phyloP scores from a whole-genome alignment of 2,888 invertebrate genomes.

The Sarcophaga subvicina region DNA sequence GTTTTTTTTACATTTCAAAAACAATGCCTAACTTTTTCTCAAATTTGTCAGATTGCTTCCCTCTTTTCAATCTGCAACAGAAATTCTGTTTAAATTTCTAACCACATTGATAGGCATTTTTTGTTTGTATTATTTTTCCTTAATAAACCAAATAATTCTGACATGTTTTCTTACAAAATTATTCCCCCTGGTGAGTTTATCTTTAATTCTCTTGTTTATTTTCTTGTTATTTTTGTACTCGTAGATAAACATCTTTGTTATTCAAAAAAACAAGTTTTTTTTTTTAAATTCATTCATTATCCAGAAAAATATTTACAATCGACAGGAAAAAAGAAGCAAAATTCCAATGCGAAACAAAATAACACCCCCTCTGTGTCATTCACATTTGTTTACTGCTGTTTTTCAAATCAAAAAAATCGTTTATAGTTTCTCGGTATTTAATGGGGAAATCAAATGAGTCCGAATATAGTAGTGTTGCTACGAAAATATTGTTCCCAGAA shows the following conservation, averaged over 20 bases:
- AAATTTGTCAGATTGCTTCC: too few relatives aligned
- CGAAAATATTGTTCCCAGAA: constrained; percentile 10
- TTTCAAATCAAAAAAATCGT: too few relatives aligned
- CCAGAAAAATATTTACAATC: constrained; percentile 28
- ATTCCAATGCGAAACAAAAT: neutral
- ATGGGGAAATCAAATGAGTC: too few relatives aligned
- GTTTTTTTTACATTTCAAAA: too few relatives aligned
- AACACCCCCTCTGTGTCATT: constrained; percentile 18
- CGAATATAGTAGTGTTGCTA: neutral
- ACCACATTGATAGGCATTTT: neutral
- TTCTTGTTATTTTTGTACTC: neutral
- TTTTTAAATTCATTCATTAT: neutral
- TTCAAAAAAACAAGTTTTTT: neutral
- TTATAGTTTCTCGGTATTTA: neutral
- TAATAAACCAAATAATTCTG: neutral
- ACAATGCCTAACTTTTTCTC: too few relatives aligned
- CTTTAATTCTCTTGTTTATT: neutral
- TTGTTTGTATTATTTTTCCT: neutral
- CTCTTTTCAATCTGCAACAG: too few relatives aligned
- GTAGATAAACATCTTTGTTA: neutral
- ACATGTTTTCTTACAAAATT: neutral
- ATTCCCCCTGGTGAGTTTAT: neutral
- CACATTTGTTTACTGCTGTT: constrained; percentile 30
- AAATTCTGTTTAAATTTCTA: neutral
- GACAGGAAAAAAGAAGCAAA: neutral